A percentile compares a stretch with the other conserved stretches of the same genome.
phyloP scores from a whole-genome alignment of 2,797 vertebrate species.

The Scomberomorus guttatus region DNA sequence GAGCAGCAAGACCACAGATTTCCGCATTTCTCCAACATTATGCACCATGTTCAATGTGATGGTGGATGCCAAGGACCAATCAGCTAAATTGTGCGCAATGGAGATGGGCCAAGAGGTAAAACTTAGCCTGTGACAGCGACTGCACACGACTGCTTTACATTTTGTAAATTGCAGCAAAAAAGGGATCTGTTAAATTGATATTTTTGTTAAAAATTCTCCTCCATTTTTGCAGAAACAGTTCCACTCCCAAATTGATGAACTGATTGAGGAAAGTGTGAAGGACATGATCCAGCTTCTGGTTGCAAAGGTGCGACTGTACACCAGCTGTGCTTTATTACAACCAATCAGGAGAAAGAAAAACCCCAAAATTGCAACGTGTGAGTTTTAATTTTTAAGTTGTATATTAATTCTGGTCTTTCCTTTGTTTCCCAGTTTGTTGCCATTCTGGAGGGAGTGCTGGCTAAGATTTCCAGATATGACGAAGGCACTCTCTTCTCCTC shows the following conservation, averaged over 20 bases:
- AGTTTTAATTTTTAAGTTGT: background rate
- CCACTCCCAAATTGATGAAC: slow-evolving; percentile 97
- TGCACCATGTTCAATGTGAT: slow-evolving; percentile 99
- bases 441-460: slow-evolving; percentile 97
- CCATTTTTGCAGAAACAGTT: slow-evolving; percentile 92
- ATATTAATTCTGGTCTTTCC: background rate
- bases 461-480: slow-evolving; percentile 98
- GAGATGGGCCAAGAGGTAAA: slow-evolving; percentile 99
- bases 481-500: slow-evolving; percentile 99
- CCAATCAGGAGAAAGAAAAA: background rate
- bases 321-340: slow-evolving; percentile 6
- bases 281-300: slow-evolving; percentile 99
- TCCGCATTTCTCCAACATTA: slow-evolving; percentile 98
- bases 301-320: slow-evolving; percentile 91
- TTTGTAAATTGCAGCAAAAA: background rate
- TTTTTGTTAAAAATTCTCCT: slow-evolving; percentile 9
- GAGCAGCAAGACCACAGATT: slow-evolving; percentile 99
- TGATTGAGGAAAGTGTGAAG: slow-evolving; percentile 99
- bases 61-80: slow-evolving; percentile 99
- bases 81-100: slow-evolving; percentile 99
- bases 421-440: slow-evolving; percentile 90
- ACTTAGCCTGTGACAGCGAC: background rate
- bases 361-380: background rate
- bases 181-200: background rate
- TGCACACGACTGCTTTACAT: background rate